Evolutionary conservation across 2,113 vertebrate species (phyloP), one percentile per base, ranked within the genome.

Genomic region (Ochotona curzoniae): DNA sequence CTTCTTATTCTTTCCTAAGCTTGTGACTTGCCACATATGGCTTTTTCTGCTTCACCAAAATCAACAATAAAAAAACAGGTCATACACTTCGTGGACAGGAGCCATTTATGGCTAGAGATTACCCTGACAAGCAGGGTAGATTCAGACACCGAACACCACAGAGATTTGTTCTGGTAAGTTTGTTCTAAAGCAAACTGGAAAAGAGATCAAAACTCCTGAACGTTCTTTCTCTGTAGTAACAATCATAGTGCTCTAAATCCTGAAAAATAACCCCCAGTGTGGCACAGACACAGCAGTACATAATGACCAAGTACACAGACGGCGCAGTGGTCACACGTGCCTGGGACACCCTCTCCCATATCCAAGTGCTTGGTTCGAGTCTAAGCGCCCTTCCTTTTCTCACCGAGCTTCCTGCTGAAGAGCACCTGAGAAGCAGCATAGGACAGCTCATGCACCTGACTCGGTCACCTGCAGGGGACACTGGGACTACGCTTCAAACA

Each of bases 111-210:
- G n/a, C 54, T 44, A 70, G 8, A 9, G 32, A 26, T 14, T 66
- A 79, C 32, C 23, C 18, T 23, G 75, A 2, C 3, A 6, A 18
- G 69, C 2, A 84, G 30, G 32, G 26, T 8, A 63, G 18, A 76
- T 57, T 38, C 38, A 44, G 75, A 87, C n/a, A 71, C 66, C n/a
- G 71, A 67, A 20, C 35, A 10, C 26, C 30, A 82, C 18, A 83
- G 26, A 61, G 83, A 80, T 28, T 17, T 47, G 28, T 81, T 78
- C 61, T 83, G 25, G 28, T 7, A 75, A 12, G 44, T 61, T 7
- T 90, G 32, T 70, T 86, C 26, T 82, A 81, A 57, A 88, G 5
- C 20, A 90, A 87, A 92, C 8, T 75, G 26, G 54, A 23, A 85
- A 91, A 84, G 63, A 86, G 54, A 82, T 13, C n/a, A 10, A 82